phyloP scores from a whole-genome alignment of 2,888 invertebrate species.

The Yponomeuta evonymella region DNA sequence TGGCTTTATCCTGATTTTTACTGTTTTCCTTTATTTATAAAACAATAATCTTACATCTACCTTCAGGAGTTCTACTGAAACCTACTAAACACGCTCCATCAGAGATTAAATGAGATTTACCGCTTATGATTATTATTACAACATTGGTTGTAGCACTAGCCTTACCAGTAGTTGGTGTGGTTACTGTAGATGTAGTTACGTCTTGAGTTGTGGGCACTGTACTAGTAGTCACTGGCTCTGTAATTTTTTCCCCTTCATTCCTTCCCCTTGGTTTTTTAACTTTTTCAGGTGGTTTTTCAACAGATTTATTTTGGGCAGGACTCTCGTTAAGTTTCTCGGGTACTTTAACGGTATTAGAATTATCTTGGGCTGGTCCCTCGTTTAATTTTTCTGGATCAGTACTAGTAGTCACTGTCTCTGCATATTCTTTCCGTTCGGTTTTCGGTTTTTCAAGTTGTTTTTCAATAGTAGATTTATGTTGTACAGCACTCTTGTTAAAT shows the following conservation, averaged over 20 bases:
- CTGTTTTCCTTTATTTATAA: constrained; percentile 10
- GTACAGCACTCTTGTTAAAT: constrained; percentile 8
- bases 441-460: no score
- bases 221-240: constrained; percentile 11
- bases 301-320: not conserved
- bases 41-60: constrained; percentile 50
- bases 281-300: constrained; percentile 10
- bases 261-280: not conserved
- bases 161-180: not conserved
- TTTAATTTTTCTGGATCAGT: no score
- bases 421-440: no score
- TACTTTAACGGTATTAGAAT: no score
- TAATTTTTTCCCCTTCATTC: constrained; percentile 13
- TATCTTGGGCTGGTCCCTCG: no score
- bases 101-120: no score
- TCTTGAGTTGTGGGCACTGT: constrained; percentile 18
- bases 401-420: no score
- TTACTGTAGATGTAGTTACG: constrained; percentile 21
- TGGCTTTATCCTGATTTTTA: no score
- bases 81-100: constrained; percentile 48
- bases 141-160: not conserved
- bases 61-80: constrained; percentile 47
- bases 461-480: not conserved
- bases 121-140: no score
- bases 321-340: not conserved